Base-by-base conservation (phyloP, 2,113 vertebrate genomes). In the Opisthocomus hoazin region DNA sequence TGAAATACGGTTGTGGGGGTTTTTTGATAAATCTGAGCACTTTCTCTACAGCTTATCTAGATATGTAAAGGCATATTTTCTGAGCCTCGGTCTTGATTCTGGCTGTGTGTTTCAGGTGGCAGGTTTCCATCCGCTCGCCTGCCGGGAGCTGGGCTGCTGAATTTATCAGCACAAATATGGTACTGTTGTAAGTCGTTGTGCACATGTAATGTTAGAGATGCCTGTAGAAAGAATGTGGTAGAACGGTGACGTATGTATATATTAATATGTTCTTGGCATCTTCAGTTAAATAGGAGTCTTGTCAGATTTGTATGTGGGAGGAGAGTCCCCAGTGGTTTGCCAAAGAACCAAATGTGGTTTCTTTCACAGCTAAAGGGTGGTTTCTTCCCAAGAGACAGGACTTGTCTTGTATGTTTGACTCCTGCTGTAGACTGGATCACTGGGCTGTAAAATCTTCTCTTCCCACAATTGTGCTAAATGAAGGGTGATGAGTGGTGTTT, bases 361-460 rank as follows among this genome's bases (percentile, higher is more conserved):
- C 61, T 93, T 64, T 90, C 76, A 88, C 75, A 89, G 74, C 89
- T 91, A 64, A 94, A 48, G 84, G 73, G 34, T 87, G 89, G 91
- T 92, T 96, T 95, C 70, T 94, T 96, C 80, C 87, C 81, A 85
- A 82, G 87, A 81, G 91, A 84, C 94, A 94, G 93, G 91, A 95
- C 74, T 89, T 96, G 93, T 95, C 95, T 95, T 96, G 94, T 69
- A 96, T 61, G 56, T 91, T 91, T 87, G 43, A 87, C 65, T 93
- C 70, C 78, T 89, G 77, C 78, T 95, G 81, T 64, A 93, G 81
- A 65, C 77, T 94, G 92, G 93, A 96, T 96, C 92, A 87, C 76
- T 86, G 48, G 69, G 64, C 90, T 75, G 65, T 89, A 96, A 96
- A 94, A 90, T 58, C 71, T 36, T 95, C 46, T 93, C 91, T 96